Percentiles rank a stretch among this genome's conserved stretches.
Evolutionary conservation across 2,888 invertebrate genomes (phyloP).

Genomic region (Globia sparganii): DNA sequence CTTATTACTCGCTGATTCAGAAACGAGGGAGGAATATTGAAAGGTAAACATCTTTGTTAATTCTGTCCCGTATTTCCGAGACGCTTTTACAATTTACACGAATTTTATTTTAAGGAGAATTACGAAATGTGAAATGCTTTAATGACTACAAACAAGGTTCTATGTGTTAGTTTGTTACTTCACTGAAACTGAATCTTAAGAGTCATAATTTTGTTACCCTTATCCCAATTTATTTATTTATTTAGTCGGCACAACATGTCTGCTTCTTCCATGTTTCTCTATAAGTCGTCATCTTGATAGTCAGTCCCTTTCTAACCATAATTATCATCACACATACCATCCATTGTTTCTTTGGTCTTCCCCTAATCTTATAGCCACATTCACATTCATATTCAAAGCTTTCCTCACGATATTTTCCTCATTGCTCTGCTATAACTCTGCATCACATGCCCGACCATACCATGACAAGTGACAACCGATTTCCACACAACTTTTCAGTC

Average conservation of each 20-base stretch:
- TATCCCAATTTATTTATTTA: neutral
- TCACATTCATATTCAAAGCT: neutral
- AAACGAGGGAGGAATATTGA: slow-evolving; percentile 22
- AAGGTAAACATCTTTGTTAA: neutral
- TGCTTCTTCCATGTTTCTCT: too few relatives aligned
- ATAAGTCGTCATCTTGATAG: too few relatives aligned
- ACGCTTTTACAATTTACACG: neutral
- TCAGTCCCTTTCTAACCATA: neutral
- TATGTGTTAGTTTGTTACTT: neutral
- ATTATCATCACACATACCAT: neutral
- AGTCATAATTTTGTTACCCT: neutral
- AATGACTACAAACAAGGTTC: neutral
- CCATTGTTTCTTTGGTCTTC: neutral
- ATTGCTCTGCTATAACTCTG: neutral
- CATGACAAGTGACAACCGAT: neutral
- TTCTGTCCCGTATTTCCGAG: neutral
- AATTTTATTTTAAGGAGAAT: neutral
- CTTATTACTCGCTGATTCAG: slow-evolving; percentile 46
- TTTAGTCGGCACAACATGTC: too few relatives aligned
- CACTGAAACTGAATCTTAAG: neutral
- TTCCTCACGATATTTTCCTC: neutral
- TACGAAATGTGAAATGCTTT: neutral
- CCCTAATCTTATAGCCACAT: neutral
- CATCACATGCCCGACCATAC: neutral
- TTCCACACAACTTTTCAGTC: neutral